Percentiles rank a stretch among this genome's conserved stretches.
Conservation (phyloP, 2,888 invertebrate species). For the Calliphora vomitoria region DNA sequence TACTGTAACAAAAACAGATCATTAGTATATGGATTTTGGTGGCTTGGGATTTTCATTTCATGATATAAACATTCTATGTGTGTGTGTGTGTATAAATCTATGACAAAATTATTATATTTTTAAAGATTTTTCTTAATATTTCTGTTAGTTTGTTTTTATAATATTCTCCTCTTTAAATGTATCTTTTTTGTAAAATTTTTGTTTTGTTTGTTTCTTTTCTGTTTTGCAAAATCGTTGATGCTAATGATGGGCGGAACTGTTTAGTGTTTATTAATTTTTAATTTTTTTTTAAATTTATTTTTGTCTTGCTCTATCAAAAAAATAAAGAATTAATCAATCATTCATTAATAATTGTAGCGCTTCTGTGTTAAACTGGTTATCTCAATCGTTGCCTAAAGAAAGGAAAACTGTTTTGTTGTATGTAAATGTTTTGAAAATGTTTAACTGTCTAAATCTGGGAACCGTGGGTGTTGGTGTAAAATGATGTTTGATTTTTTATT, state of each 20-base stretch:
- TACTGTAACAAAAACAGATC: neutral
- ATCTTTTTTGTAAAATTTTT: constrained; percentile 7
- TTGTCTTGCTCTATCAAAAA: constrained; percentile 14
- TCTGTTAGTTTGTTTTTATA: neutral
- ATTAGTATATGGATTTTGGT: constrained; percentile 2
- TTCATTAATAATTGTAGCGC: constrained; percentile 57
- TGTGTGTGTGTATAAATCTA: constrained; percentile 39
- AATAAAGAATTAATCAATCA: constrained; percentile 12
- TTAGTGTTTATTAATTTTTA: constrained; percentile 60
- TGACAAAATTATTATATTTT: constrained; percentile 59
- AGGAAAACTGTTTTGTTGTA: neutral
- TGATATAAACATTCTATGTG: neutral
- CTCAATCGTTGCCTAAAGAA: constrained; percentile 42
- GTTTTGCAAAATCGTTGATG: constrained; percentile 70
- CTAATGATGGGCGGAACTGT: constrained; percentile 77
- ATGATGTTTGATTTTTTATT: constrained; percentile 59
- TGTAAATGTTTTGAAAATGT: constrained; percentile 29
- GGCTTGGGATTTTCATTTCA: neutral
- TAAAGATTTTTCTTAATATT: constrained; percentile 5
- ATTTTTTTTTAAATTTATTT: constrained; percentile 23
- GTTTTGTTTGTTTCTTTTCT: constrained; percentile 34
- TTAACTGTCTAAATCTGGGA: constrained; percentile 19
- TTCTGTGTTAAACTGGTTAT: neutral
- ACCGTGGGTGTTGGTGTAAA: constrained; percentile 12
- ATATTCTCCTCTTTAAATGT: constrained; percentile 33